Percentiles rank a stretch among this genome's conserved stretches.
Evolutionary conservation across 2,797 vertebrate species (phyloP).

Genomic region (Phalanger gymnotis): DNA sequence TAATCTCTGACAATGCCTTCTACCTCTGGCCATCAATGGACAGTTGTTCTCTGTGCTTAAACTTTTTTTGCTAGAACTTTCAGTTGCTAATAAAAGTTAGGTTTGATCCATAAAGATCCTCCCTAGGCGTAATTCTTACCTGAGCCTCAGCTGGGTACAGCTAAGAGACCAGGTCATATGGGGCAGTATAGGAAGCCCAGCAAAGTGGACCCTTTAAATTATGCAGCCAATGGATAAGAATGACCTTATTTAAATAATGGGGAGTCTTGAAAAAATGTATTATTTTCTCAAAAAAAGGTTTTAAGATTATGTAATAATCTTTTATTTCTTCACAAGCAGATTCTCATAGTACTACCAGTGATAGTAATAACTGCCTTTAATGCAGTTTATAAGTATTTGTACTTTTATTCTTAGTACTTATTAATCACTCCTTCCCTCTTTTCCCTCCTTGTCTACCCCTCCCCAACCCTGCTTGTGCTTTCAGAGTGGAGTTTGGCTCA

Average conservation of each 20-base stretch:
- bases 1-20: neutral
- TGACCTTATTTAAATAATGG: neutral
- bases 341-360: neutral
- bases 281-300: neutral
- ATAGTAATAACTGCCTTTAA: neutral
- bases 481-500: neutral
- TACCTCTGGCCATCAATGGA: neutral
- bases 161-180: neutral
- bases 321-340: neutral
- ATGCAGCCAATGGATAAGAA: neutral
- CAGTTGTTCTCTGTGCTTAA: neutral
- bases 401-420: neutral
- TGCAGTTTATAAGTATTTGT: neutral
- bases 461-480: neutral
- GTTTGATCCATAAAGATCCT: neutral
- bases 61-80: neutral
- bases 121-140: neutral
- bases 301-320: neutral
- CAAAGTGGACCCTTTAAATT: conserved; percentile 19
- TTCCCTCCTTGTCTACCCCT: neutral
- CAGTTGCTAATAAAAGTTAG: neutral
- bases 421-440: neutral
- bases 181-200: neutral
- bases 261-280: neutral
- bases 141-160: neutral